Conservation (phyloP, 2,113 vertebrate species). For the Pionites leucogaster region DNA sequence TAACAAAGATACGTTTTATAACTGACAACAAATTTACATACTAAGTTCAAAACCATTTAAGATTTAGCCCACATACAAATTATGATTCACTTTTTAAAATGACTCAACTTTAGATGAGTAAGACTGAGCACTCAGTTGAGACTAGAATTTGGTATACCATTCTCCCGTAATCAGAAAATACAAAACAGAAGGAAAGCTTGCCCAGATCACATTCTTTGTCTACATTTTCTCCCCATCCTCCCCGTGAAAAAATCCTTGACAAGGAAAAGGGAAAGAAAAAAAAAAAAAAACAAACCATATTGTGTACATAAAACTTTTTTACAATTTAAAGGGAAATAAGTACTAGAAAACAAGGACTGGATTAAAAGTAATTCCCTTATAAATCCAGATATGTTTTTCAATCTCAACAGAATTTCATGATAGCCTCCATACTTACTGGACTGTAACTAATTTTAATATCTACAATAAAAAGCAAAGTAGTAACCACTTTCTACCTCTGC, state of each 20-base stretch:
- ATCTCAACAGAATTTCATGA: background rate
- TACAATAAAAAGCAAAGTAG: background rate
- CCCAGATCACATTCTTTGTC: background rate
- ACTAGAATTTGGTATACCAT: background rate
- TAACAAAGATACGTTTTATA: constrained; percentile 6
- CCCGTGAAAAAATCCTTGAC: background rate
- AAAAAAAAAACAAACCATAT: background rate
- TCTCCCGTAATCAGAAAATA: background rate
- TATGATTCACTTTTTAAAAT: constrained; percentile 17
- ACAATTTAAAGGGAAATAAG: background rate
- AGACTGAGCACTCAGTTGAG: background rate
- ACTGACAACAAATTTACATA: constrained; percentile 23
- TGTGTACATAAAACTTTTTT: background rate
- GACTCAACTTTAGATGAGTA: background rate
- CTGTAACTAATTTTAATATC: background rate
- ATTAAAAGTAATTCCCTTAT: background rate
- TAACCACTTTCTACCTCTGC: background rate
- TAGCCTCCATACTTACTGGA: background rate
- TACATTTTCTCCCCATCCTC: background rate
- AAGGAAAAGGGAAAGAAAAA: background rate
- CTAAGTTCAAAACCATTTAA: background rate
- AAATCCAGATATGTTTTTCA: background rate
- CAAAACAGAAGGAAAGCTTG: background rate
- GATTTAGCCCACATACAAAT: constrained; percentile 34
- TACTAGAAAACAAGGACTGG: background rate